These are phyloP conservation scores for Acrocyrtus sp. DNA, from an alignment of 2,888 invertebrate genomes.

Conservation along the genomic window DNA sequence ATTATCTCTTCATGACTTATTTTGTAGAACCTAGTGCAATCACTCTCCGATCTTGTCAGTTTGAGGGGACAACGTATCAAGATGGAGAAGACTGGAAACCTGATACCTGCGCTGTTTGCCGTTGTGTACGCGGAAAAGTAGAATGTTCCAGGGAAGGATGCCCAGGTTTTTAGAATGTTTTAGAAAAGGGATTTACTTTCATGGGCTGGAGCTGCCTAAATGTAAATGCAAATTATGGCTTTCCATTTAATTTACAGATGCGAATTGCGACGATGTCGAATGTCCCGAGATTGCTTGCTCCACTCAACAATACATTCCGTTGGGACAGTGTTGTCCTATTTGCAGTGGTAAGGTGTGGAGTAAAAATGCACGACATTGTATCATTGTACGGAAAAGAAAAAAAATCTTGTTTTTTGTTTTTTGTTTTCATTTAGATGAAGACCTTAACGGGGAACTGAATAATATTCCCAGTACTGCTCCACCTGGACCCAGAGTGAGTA, in stretches of 20 bases:
- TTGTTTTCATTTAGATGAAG: constrained; percentile 40
- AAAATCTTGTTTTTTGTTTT: no score
- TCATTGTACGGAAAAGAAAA: background rate
- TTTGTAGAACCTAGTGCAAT: constrained; percentile 35
- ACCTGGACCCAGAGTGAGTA: constrained; percentile 66
- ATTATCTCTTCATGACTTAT: background rate
- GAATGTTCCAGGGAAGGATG: constrained; percentile 68
- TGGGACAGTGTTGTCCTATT: constrained; percentile 68
- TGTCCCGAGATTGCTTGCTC: constrained; percentile 67
- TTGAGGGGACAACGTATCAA: constrained; percentile 73
- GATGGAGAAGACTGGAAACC: constrained; percentile 78
- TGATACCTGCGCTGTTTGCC: constrained; percentile 78
- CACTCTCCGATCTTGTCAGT: constrained; percentile 68
- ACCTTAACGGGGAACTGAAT: constrained; percentile 58
- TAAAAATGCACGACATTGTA: background rate
- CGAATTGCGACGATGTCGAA: constrained; percentile 68
- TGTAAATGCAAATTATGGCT: background rate
- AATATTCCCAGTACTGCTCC: constrained; percentile 64
- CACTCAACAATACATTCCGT: constrained; percentile 67
- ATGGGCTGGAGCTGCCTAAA: background rate
- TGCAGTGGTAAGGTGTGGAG: constrained; percentile 67
- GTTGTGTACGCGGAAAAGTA: constrained; percentile 75
- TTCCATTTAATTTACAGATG: constrained; percentile 63
- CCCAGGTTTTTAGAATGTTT: constrained; percentile 47
- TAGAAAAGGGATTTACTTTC: background rate